Evolutionary conservation across 2,888 invertebrate genomes (phyloP).

Genomic region (Mechanitis messenoides): DNA sequence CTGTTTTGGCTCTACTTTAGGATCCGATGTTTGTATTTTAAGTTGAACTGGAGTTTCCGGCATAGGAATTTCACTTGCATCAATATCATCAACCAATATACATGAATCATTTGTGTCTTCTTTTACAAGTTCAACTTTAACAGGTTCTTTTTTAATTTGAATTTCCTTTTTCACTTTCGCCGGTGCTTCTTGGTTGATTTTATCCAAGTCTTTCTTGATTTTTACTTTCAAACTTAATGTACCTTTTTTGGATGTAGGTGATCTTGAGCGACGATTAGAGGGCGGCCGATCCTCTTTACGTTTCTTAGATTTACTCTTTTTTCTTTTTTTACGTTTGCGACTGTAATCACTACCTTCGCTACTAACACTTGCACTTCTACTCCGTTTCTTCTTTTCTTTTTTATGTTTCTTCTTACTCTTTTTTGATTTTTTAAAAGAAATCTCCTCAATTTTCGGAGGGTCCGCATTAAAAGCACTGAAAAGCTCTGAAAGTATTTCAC

Average conservation of each 20-base stretch:
- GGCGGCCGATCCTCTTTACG: conserved; percentile 47
- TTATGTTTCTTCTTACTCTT: conserved; percentile 80
- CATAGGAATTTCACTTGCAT: conserved; percentile 59
- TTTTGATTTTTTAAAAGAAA: conserved; percentile 62
- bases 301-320: conserved; percentile 69
- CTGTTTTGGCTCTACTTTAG: conserved; percentile 46
- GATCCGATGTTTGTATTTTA: conserved; percentile 42
- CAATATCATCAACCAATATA: conserved; percentile 40
- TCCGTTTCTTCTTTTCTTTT: conserved; percentile 75
- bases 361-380: conserved; percentile 57
- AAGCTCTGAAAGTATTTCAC: conserved; percentile 88
- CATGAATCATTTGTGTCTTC: conserved; percentile 36
- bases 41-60: conserved; percentile 58
- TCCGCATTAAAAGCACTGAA: conserved; percentile 87
- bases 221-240: conserved; percentile 18
- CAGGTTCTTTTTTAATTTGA: conserved; percentile 37
- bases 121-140: conserved; percentile 40
- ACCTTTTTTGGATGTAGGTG: conserved; percentile 39
- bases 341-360: conserved; percentile 64
- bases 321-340: conserved; percentile 76
- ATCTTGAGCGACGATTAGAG: conserved; percentile 41
- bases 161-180: conserved; percentile 37
- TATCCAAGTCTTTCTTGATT: conserved; percentile 20
- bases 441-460: conserved; percentile 76
- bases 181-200: conserved; percentile 35